phyloP scores from a whole-genome alignment of 2,888 invertebrate species.

The Polyommatus icarus region DNA sequence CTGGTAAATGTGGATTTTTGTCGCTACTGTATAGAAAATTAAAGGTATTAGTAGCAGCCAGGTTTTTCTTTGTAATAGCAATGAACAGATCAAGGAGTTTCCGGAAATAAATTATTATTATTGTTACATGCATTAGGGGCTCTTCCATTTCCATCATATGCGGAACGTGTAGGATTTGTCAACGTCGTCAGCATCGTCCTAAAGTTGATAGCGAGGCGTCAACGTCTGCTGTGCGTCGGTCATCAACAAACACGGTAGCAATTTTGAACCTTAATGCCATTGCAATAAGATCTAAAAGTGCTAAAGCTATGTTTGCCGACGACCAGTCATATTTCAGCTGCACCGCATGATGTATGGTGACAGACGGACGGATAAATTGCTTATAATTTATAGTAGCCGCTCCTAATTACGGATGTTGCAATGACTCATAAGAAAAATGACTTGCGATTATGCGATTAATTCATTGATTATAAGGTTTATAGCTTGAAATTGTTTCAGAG shows the following conservation, averaged over 20 bases:
- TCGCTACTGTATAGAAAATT: not conserved
- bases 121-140: not conserved
- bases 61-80: too few relatives aligned
- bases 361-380: conserved; percentile 78
- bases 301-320: conserved; percentile 43
- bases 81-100: too few relatives aligned
- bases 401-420: conserved; percentile 67
- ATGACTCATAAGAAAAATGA: conserved; percentile 52
- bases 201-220: conserved; percentile 45
- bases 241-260: not conserved
- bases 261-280: not conserved
- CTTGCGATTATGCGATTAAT: conserved; percentile 43
- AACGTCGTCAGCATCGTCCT: conserved; percentile 4
- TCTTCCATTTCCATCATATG: not conserved
- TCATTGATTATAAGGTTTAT: conserved; percentile 32
- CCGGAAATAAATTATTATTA: not conserved
- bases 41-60: too few relatives aligned
- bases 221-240: conserved; percentile 39
- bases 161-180: conserved; percentile 8
- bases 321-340: conserved; percentile 71
- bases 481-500: conserved; percentile 1
- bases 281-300: not conserved
- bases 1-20: not conserved
- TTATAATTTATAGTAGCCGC: conserved; percentile 73
- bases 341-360: conserved; percentile 73